phyloP scores from a whole-genome alignment of 2,888 invertebrate genomes.

The Lysandra bellargus region DNA sequence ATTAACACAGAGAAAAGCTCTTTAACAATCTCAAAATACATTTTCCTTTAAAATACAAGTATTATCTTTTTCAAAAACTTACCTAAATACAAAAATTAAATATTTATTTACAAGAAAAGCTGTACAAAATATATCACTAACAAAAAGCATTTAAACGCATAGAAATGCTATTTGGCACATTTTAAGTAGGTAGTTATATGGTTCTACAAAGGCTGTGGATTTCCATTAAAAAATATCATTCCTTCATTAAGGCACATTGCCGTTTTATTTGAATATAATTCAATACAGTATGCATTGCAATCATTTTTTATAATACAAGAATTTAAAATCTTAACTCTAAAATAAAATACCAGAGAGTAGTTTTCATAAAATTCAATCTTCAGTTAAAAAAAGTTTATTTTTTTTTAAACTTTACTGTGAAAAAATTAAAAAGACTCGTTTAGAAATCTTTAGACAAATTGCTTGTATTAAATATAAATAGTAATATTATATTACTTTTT shows the following conservation, averaged over 20 bases:
- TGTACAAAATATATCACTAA: background rate
- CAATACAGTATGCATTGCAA: background rate
- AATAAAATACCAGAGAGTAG: background rate
- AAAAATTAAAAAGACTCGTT: background rate
- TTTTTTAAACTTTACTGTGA: background rate
- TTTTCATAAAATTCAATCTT: background rate
- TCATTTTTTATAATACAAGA: background rate
- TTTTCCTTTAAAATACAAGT: background rate
- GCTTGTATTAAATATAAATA: background rate
- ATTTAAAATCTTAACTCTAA: background rate
- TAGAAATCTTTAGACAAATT: background rate
- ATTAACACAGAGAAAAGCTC: constrained; percentile 3
- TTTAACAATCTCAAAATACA: background rate
- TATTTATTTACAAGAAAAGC: constrained; percentile 1
- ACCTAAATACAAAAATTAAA: background rate
- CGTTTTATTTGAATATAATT: background rate
- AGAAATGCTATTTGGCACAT: constrained; percentile 6
- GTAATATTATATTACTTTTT: background rate
- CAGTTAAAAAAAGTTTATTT: background rate
- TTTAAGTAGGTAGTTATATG: background rate
- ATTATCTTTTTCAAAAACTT: constrained; percentile 1
- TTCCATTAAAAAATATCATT: background rate
- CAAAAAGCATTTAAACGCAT: constrained; percentile 3
- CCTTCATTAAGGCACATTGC: background rate
- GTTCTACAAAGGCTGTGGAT: too few relatives aligned